A percentile compares a stretch with the other conserved stretches of the same genome.
Evolutionary conservation across 2,888 invertebrate genomes (phyloP).

Genomic region (Dione juno): DNA sequence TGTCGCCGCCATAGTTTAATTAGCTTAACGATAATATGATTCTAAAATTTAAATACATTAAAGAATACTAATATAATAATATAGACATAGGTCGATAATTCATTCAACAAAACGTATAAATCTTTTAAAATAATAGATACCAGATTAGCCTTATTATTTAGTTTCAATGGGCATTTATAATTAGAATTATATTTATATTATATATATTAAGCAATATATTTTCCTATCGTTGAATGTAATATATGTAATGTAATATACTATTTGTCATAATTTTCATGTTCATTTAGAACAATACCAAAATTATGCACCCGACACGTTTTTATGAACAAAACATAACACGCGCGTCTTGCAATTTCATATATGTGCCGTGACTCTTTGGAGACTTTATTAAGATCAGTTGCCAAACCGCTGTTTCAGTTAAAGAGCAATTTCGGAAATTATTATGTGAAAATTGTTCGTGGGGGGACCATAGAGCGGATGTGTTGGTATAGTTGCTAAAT

Average conservation of each 20-base stretch:
- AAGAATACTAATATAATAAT: too few species aligned
- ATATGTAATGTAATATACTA: too few species aligned
- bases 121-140: neutral
- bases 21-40: neutral
- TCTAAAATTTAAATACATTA: neutral
- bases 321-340: neutral
- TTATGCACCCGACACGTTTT: neutral
- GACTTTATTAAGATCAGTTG: conserved; percentile 1
- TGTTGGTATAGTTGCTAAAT: conserved; percentile 68
- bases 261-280: too few species aligned
- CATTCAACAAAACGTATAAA: neutral
- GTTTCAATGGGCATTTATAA: too few species aligned
- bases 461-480: conserved; percentile 57
- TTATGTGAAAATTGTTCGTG: conserved; percentile 36
- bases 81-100: neutral
- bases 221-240: too few species aligned
- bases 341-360: neutral
- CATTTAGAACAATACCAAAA: too few species aligned
- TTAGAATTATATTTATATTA: too few species aligned
- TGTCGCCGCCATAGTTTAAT: neutral
- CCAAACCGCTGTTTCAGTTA: conserved; percentile 39
- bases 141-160: too few species aligned
- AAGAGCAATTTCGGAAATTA: conserved; percentile 51
- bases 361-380: neutral
- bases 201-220: too few species aligned